These are phyloP conservation scores for Nautilus pompilius DNA, from an alignment of 1,140 invertebrate genomes.

Conservation along the genomic window DNA sequence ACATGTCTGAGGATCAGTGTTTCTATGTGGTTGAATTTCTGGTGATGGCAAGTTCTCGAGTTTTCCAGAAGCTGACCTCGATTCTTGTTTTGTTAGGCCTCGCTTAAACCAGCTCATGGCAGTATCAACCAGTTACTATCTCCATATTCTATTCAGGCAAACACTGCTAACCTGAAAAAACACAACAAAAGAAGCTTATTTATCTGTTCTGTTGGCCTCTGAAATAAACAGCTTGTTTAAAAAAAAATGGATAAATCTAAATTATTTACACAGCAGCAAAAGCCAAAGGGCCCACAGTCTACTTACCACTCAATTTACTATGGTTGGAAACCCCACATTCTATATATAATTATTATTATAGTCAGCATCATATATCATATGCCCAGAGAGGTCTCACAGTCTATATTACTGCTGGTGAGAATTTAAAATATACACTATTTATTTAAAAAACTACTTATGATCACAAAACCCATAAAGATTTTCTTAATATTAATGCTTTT, in stretches of 20 bases:
- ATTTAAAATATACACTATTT: too few relatives aligned
- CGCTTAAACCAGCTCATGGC: constrained; percentile 52
- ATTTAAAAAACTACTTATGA: too few relatives aligned
- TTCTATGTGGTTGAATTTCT: constrained; percentile 19
- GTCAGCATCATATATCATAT: too few relatives aligned
- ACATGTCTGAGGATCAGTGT: constrained; percentile 48
- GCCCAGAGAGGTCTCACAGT: too few relatives aligned
- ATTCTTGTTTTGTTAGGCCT: constrained; percentile 10
- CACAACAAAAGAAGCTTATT: too few relatives aligned
- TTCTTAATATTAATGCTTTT: too few relatives aligned
- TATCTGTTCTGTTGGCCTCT: not conserved
- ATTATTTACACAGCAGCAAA: not conserved
- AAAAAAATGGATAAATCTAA: not conserved
- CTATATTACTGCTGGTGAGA: too few relatives aligned
- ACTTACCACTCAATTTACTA: too few relatives aligned
- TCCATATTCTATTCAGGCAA: not conserved
- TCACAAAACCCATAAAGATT: too few relatives aligned
- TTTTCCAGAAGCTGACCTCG: constrained; percentile 10
- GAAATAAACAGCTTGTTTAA: not conserved
- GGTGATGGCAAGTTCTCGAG: constrained; percentile 4
- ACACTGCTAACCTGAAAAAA: not conserved
- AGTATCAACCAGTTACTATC: not conserved
- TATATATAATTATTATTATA: too few relatives aligned
- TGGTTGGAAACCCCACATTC: too few relatives aligned
- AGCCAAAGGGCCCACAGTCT: too few relatives aligned